Base-by-base conservation (phyloP, 2,113 vertebrate genomes). In the Calidris pygmaea region DNA sequence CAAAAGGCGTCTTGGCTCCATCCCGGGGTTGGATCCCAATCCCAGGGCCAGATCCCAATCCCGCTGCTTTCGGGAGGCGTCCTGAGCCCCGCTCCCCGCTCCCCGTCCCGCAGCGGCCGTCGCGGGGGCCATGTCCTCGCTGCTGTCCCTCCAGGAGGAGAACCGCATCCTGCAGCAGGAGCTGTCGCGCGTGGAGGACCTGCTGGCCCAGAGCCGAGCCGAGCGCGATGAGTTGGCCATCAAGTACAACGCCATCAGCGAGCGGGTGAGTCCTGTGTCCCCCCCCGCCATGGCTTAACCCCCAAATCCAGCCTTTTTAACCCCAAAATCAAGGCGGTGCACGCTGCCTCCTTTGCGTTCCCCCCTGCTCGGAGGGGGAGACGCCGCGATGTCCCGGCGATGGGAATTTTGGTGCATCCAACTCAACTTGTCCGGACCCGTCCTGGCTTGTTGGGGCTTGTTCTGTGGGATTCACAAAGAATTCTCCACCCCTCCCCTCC, bases 211-310 rank as follows among this genome's bases (percentile, higher is more conserved):
- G 98, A 99, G 99, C 97, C 98, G 99, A 1, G 99, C 99, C 0
- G 99, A 99, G 92, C 98, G 99, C 0, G 99, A 99, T 17, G 99
- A 99, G 94, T 97, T 99, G 53, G 99, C 99, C 97, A 99, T 99
- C 97, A 99, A 99, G 92, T 99, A 99, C 92, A 98, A 98, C 0
- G 98, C 99, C 8, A 98, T 99, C 87, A 99, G 98, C 4, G 99
- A 99, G 98, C 95, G 99, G 98, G 99, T 99, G 90, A 96, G 98
- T 65, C 4, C 2, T n/a, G n/a, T 15, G 3, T 12, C 48, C 48
- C 48, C 23, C 48, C 45, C 1, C 2, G 7, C 18, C 45, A 20
- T 45, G 45, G 47, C 7, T 14, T 34, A 12, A 22, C 34, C 84
- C 84, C 77, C 27, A 16, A 53, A 32, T 3, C 7, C 32, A 0